Conservation (phyloP, 2,113 vertebrate genomes). For the Brachypodius melanocephalos region DNA sequence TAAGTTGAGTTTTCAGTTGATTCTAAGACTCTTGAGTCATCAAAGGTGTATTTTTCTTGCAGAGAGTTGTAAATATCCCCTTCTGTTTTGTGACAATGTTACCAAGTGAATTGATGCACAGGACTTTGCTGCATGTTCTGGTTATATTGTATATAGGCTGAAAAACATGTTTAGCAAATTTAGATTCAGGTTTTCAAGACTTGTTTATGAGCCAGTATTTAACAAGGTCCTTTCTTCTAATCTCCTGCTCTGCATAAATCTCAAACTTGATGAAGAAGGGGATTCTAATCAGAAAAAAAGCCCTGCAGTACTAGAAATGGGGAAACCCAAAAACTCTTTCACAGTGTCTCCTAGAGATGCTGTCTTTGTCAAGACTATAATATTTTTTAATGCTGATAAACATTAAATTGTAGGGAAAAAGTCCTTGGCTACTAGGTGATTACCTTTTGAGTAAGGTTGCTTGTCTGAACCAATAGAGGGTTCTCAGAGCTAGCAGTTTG, state of each 20-base stretch:
- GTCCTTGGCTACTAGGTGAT: not conserved
- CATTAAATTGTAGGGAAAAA: not conserved
- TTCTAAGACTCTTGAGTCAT: not conserved
- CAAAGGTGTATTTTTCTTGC: not conserved
- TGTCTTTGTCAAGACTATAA: not conserved
- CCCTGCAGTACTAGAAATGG: not conserved
- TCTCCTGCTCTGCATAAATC: not conserved
- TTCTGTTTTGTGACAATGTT: not conserved
- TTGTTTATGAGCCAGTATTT: not conserved
- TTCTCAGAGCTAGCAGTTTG: not conserved
- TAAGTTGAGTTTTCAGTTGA: not conserved
- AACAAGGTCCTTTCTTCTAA: not conserved
- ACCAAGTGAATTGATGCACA: not conserved
- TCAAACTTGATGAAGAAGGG: not conserved
- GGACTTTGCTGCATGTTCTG: not conserved
- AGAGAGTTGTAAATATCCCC: not conserved
- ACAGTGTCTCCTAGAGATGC: not conserved
- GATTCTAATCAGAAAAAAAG: not conserved
- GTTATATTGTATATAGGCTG: not conserved
- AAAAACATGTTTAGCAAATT: not conserved
- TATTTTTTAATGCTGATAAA: not conserved
- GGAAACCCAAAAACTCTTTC: not conserved
- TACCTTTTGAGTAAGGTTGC: not conserved
- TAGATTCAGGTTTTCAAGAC: not conserved
- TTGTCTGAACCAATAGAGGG: not conserved